Base-by-base conservation (phyloP, 2,888 invertebrate species). In the Syritta pipiens region DNA sequence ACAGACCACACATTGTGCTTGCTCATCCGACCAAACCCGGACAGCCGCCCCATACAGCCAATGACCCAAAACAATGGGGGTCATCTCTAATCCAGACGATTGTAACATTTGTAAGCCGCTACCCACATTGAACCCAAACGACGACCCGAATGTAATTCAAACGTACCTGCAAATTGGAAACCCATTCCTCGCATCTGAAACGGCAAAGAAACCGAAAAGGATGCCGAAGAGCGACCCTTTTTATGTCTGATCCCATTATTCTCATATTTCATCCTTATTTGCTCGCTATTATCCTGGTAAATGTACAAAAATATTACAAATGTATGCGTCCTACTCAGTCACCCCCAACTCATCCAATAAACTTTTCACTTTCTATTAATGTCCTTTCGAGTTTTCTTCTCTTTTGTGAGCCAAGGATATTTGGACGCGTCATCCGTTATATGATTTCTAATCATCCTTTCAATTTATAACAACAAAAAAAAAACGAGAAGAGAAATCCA, bases 371-470 rank as follows among this genome's bases (percentile, higher is more conserved):
- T 67, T 67, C 37, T 20, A 59, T 67, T 74, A 53, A 60, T 53
- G 74, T 67, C 53, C 28, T 46, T 59, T 57, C 42, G 35, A 51
- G 12, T 37, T 22, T 2, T 48, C 26, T 4, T 48, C 24, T 42
- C 12, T 5, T 28, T 40, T 49, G 19, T 7, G n/a, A 19, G 1
- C 30, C 0, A 30, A 19, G 4, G 6, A 55, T n/a, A 35, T 37
- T 48, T 49, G 55, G 49, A 37, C 37, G 40, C 28, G 20, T 35
- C 59, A 74, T 62, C 40, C 55, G 60, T 68, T 62, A 55, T 72
- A 49, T 57, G 72, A 42, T 68, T 75, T 68, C 75, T 75, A 75
- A 75, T 75, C 60, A 68, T 68, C 55, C 68, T 60, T 62, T 62
- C 68, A 55, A 68, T 68, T 68, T 75, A 49, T 68, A 68, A 55